Evolutionary conservation across 2,797 vertebrate genomes (phyloP).

Genomic region (Eulemur albifrons): DNA sequence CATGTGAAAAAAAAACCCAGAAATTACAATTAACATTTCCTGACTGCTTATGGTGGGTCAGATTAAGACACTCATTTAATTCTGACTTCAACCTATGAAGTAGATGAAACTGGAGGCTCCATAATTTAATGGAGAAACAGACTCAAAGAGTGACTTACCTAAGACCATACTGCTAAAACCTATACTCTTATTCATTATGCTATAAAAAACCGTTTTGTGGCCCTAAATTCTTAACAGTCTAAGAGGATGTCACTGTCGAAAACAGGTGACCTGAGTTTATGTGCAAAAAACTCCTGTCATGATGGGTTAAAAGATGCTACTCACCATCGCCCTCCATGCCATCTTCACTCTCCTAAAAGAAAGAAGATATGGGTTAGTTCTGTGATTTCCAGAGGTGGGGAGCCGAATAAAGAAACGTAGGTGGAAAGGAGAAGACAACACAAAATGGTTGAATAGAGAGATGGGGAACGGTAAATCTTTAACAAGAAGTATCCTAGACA

Average conservation of each 20-base stretch:
- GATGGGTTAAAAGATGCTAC: slow-evolving; percentile 61
- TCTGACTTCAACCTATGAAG: background rate
- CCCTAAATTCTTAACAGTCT: background rate
- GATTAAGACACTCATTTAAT: background rate
- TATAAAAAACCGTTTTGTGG: background rate
- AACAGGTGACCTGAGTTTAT: background rate
- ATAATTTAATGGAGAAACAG: background rate
- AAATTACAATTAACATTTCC: background rate
- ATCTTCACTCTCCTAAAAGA: slow-evolving; percentile 94
- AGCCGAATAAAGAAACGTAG: background rate
- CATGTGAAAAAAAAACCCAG: background rate
- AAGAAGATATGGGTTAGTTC: slow-evolving; percentile 52
- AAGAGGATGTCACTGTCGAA: background rate
- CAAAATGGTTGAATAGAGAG: background rate
- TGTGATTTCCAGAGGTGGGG: background rate
- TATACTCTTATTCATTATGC: background rate
- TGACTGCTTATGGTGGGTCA: background rate
- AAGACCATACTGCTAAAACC: background rate
- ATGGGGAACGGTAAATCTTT: background rate
- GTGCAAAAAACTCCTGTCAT: background rate
- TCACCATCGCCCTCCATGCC: slow-evolving; percentile 95
- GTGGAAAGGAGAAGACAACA: background rate
- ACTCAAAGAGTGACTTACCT: background rate
- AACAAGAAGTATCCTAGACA: background rate
- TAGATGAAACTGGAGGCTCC: background rate